Base-by-base conservation (phyloP, 2,113 vertebrate genomes). In the Grantiella picta region DNA sequence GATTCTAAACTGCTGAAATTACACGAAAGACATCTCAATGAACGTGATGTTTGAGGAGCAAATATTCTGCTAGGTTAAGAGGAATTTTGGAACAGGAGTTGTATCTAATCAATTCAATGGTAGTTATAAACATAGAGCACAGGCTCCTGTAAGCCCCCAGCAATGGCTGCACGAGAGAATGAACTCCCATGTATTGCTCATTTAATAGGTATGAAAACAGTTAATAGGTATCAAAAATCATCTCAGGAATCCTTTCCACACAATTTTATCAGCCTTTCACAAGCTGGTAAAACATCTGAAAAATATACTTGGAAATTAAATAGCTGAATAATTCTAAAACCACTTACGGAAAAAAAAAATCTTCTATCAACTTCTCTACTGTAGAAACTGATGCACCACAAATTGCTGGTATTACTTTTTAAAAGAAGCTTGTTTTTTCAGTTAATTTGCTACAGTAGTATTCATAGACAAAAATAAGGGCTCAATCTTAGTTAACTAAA, bases 41-140 rank as follows among this genome's bases (percentile, higher is more conserved):
- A 79, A 61, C 19, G 9, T 40, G 42, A 16, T 65, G 63, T 60
- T 11, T 0, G 0, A 82, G 29, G 5, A 65, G 28, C 2, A 88
- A 56, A 68, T 47, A 40, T 22, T 60, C 56, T 47, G 5, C 4
- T 76, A 14, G 14, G 12, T 88, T 29, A 35, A 72, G 17, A 59
- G 17, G 28, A 45, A 68, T 88, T 76, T 79, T 56, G 35, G 52
- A 75, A 33, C 1, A 4, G 4, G 20, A 83, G 21, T 70, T 38
- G 3, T n/a, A 11, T 16, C 11, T 77, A 63, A 49, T 84, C 35
- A 50, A 66, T 65, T 72, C 20, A 45, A 7, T 38, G 11, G 19
- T 59, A 44, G 12, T 27, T 81, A 53, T 14, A 80, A 91, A 70
- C 31, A 50, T 7, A 42, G 7, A 31, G 24, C 11, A 64, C 40